These are phyloP conservation scores for Napeogenes sylphis DNA, from an alignment of 2,888 invertebrate species.

Conservation along the genomic window DNA sequence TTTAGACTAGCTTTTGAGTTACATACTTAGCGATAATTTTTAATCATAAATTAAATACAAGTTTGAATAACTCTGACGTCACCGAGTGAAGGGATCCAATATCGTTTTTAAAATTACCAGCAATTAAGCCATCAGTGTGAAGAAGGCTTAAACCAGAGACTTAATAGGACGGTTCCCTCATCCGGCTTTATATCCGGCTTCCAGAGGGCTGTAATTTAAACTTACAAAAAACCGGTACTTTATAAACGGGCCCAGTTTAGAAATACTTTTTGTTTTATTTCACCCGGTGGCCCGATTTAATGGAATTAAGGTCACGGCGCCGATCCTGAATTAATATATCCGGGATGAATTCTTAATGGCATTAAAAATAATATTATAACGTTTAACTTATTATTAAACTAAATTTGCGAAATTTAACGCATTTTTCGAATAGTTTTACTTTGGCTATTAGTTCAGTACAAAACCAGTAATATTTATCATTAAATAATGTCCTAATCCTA, in stretches of 20 bases:
- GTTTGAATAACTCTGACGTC: too few relatives aligned
- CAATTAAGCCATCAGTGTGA: conserved; percentile 6
- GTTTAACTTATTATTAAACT: not conserved
- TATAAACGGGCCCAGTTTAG: conserved; percentile 7
- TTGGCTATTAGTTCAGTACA: too few relatives aligned
- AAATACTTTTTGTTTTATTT: conserved; percentile 8
- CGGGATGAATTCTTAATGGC: not conserved
- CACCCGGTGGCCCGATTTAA: conserved; percentile 5
- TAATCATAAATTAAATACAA: too few relatives aligned
- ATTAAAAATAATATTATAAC: not conserved
- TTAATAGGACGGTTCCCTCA: conserved; percentile 9
- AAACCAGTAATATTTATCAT: too few relatives aligned
- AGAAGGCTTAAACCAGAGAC: conserved; percentile 6
- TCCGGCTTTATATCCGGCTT: conserved; percentile 12
- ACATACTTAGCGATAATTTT: too few relatives aligned
- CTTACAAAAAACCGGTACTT: conserved; percentile 5
- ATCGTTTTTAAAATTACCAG: not conserved
- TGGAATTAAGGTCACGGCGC: not conserved
- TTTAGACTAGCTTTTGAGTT: too few relatives aligned
- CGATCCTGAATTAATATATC: not conserved
- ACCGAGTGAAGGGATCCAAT: not conserved
- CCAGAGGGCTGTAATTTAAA: conserved; percentile 8
- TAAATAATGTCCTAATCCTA: not conserved
- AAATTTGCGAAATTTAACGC: not conserved
- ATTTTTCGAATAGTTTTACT: too few relatives aligned